A percentile compares a stretch with the other conserved stretches of the same genome.
phyloP scores from a whole-genome alignment of 2,888 invertebrate genomes.

The Caenorhabditis zanzibari region DNA sequence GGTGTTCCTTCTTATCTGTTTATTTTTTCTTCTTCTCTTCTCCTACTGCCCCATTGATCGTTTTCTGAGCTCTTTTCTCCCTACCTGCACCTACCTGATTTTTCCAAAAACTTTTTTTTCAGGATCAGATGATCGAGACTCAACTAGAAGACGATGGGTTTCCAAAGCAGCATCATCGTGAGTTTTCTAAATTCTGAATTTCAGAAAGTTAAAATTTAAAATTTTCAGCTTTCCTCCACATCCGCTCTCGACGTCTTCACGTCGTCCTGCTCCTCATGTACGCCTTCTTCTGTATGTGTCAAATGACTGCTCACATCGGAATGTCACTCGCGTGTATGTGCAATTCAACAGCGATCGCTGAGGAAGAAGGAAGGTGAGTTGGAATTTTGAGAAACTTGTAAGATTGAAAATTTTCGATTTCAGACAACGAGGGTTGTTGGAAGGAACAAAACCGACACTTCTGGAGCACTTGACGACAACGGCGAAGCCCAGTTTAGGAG shows the following conservation, averaged over 20 bases:
- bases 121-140: constrained; percentile 28
- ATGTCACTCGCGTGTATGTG: constrained; percentile 77
- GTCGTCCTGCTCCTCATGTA: constrained; percentile 74
- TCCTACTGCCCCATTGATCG: constrained; percentile 14
- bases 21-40: neutral
- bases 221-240: constrained; percentile 65
- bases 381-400: neutral
- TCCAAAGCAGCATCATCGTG: constrained; percentile 49
- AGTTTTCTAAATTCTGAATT: constrained; percentile 1
- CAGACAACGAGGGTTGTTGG: neutral
- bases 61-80: constrained; percentile 16
- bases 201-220: neutral
- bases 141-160: constrained; percentile 5
- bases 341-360: constrained; percentile 75
- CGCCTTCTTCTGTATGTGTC: constrained; percentile 73
- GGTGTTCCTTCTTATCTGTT: neutral
- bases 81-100: constrained; percentile 1
- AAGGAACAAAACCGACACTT: neutral
- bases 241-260: constrained; percentile 72
- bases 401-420: neutral
- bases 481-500: neutral
- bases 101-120: constrained; percentile 11
- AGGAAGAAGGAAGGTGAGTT: constrained; percentile 32
- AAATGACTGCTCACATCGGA: constrained; percentile 74
- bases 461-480: neutral